These are phyloP conservation scores for Drosophila punjabiensis DNA, from an alignment of 1,140 invertebrate species.

Conservation along the genomic window DNA sequence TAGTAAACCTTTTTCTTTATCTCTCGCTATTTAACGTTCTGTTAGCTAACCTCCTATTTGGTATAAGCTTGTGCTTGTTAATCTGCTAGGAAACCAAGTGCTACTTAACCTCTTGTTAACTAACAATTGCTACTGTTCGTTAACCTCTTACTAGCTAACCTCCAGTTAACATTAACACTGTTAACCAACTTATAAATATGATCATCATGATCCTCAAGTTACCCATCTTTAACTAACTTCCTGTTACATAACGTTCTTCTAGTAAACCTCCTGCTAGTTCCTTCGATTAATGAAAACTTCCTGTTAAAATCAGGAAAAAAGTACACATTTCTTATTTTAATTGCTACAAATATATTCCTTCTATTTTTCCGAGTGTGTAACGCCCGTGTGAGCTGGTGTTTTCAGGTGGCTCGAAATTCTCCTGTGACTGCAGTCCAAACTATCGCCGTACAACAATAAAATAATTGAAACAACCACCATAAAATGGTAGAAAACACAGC, in stretches of 20 bases:
- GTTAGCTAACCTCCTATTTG: background rate
- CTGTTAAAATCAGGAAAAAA: no score
- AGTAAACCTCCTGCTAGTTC: no score
- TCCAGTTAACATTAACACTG: background rate
- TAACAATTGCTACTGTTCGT: background rate
- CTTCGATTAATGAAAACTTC: no score
- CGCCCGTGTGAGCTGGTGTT: constrained; percentile 22
- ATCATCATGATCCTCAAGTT: no score
- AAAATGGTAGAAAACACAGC: constrained; percentile 73
- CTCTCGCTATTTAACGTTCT: background rate
- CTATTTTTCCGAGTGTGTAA: constrained; percentile 2
- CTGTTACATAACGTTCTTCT: no score
- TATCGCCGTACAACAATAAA: constrained; percentile 58
- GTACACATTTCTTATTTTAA: no score
- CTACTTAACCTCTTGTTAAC: background rate
- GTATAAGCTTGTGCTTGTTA: background rate
- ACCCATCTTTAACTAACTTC: no score
- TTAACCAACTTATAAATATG: no score
- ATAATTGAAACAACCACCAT: constrained; percentile 80
- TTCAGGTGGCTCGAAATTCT: constrained; percentile 21
- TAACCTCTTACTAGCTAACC: background rate
- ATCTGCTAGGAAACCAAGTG: background rate
- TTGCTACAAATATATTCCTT: background rate
- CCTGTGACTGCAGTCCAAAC: constrained; percentile 36
- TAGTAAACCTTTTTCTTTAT: background rate